Evolutionary conservation across 1,140 invertebrate genomes (phyloP).

Genomic region (Neodiprion fabricii): DNA sequence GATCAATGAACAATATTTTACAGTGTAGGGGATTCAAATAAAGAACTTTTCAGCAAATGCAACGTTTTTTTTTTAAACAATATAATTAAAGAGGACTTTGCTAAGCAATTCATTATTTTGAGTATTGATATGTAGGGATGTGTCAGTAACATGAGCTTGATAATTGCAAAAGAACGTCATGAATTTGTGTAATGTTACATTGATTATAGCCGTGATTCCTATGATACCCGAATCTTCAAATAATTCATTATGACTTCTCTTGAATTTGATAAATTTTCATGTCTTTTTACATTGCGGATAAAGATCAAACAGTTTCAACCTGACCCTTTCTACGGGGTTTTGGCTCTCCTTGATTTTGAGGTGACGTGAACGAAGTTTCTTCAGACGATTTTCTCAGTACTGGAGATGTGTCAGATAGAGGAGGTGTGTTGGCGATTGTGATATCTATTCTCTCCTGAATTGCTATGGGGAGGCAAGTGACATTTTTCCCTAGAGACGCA

Average conservation of each 20-base stretch:
- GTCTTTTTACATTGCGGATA: conserved; percentile 28
- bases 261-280: background rate
- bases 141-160: background rate
- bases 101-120: background rate
- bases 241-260: background rate
- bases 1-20: background rate
- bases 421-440: conserved; percentile 42
- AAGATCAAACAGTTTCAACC: conserved; percentile 73
- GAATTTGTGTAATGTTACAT: background rate
- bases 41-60: background rate
- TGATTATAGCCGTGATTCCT: background rate
- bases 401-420: conserved; percentile 30
- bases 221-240: background rate
- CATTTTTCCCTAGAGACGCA: conserved; percentile 43
- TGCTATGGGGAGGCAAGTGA: conserved; percentile 25
- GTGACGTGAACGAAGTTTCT: conserved; percentile 77
- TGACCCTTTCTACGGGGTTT: conserved; percentile 65
- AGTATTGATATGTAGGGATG: background rate
- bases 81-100: background rate
- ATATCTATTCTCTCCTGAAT: conserved; percentile 32
- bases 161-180: background rate
- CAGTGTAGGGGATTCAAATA: background rate
- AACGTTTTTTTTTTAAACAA: background rate
- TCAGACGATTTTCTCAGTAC: conserved; percentile 61
- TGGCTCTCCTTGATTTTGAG: conserved; percentile 51